Evolutionary conservation across 2,113 vertebrate species (phyloP).

Genomic region (Hyla sarda): DNA sequence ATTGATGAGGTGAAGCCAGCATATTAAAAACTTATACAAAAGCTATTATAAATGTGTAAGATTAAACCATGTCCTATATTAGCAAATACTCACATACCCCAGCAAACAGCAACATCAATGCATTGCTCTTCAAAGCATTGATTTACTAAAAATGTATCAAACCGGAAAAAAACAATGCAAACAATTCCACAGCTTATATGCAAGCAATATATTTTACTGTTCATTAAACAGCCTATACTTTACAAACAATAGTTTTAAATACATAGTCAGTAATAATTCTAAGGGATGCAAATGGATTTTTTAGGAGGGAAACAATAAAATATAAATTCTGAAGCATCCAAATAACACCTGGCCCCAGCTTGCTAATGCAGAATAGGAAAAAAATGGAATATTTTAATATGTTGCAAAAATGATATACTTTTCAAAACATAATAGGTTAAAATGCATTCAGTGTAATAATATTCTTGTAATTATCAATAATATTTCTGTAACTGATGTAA

Average conservation of each 20-base stretch:
- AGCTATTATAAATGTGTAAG: slow-evolving; percentile 43
- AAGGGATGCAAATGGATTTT: slow-evolving; percentile 46
- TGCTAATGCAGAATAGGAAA: background rate
- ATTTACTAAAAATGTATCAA: slow-evolving; percentile 28
- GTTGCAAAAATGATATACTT: slow-evolving; percentile 13
- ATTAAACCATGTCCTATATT: slow-evolving; percentile 29
- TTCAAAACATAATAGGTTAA: background rate
- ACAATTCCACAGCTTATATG: slow-evolving; percentile 22
- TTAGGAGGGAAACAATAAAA: background rate
- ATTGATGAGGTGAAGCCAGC: slow-evolving; percentile 22
- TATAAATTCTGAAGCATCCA: background rate
- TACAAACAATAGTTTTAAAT: slow-evolving; percentile 29
- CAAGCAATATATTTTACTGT: slow-evolving; percentile 52
- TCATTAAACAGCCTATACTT: slow-evolving; percentile 23
- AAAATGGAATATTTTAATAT: slow-evolving; percentile 9
- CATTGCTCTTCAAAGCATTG: background rate
- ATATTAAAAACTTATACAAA: slow-evolving; percentile 45
- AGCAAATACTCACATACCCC: background rate
- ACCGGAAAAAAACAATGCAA: slow-evolving; percentile 56
- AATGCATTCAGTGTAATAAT: background rate
- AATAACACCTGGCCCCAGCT: background rate
- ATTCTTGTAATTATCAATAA: background rate
- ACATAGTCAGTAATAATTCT: slow-evolving; percentile 38
- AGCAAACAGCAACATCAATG: background rate
- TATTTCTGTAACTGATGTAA: background rate